Base-by-base conservation (phyloP, 2,113 vertebrate genomes). In the Calonectris borealis region DNA sequence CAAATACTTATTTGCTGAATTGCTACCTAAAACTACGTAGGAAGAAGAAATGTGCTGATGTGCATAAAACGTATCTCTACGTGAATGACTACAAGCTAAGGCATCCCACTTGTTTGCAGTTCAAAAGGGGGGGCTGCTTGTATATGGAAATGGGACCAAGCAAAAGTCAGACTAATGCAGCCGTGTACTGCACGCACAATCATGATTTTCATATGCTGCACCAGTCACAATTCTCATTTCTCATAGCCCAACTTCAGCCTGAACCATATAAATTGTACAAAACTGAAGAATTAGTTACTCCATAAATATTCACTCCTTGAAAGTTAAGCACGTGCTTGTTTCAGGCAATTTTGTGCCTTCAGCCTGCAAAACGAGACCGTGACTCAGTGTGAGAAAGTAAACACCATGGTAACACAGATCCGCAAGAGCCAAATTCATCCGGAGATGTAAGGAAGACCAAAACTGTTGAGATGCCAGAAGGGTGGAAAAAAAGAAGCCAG, bases 151-250 rank as follows among this genome's bases (percentile, higher is more conserved):
- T 0, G 14, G 38, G 5, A 29, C 57, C 0, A 3, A 19, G 57
- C 9, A 9, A 21, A 40, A 51, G 32, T 2, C 22, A 18, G 61
- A 7, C 54, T 0, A 26, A 3, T 0, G 46, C 51, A 52, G 48
- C 22, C 22, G 1, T 1, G 9, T 1, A 20, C 66, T 1, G 15
- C 38, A n/a, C 4, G 1, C 25, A 8, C 8, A 3, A 3, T 0
- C 25, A 1, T 0, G 24, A 22, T 26, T 48, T 36, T 11, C 3
- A 3, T 2, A 5, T 1, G 34, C 57, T 24, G 52, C 15, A 11
- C 68, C 46, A 9, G 25, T 0, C 80, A 1, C 66, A 4, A 0
- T 0, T 19, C 17, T 12, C 16, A 11, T 16, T 32, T n/a, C 57
- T 12, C 29, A 1, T 0, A 26, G 34, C 31, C n/a, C 2, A 26